Evolutionary conservation across 2,113 vertebrate genomes (phyloP).

Genomic region (Saccopteryx leptura): DNA sequence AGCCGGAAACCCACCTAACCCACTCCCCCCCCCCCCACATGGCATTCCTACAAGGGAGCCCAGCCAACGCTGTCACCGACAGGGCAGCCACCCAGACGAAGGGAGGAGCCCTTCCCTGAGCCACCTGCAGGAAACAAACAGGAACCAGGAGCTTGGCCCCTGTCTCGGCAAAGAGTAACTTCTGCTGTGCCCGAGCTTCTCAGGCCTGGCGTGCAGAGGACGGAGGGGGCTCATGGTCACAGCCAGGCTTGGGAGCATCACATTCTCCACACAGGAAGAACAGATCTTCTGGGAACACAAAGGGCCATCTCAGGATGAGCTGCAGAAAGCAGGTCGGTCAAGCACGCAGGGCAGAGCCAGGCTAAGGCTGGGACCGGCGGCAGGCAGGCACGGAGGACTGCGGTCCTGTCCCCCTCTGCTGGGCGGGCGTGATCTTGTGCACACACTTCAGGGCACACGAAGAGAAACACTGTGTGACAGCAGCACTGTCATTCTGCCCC

Average conservation of each 20-base stretch:
- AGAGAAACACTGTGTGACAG: too few species aligned
- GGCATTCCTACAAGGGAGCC: not conserved
- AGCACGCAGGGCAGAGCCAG: not conserved
- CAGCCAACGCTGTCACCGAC: rapidly evolving
- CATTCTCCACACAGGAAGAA: rapidly evolving
- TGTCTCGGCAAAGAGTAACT: not conserved
- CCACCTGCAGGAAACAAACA: rapidly evolving
- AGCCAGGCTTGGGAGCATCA: rapidly evolving
- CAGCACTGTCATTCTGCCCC: not conserved
- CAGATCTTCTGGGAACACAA: too few species aligned
- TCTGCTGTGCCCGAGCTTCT: not conserved
- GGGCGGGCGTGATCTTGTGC: too few species aligned
- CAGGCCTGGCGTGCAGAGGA: not conserved
- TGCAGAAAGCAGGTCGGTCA: not conserved
- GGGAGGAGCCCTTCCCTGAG: too few species aligned
- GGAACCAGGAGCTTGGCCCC: not conserved
- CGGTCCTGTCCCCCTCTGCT: rapidly evolving
- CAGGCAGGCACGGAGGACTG: rapidly evolving
- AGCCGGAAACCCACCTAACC: not conserved
- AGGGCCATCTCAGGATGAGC: rapidly evolving
- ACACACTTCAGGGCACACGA: not conserved
- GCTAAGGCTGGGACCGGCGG: not conserved
- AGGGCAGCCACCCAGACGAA: not conserved
- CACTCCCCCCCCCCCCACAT: not conserved
- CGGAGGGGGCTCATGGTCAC: rapidly evolving